Evolutionary conservation across 2,888 invertebrate species (phyloP).

Genomic region (Leptopterna dolabrata): DNA sequence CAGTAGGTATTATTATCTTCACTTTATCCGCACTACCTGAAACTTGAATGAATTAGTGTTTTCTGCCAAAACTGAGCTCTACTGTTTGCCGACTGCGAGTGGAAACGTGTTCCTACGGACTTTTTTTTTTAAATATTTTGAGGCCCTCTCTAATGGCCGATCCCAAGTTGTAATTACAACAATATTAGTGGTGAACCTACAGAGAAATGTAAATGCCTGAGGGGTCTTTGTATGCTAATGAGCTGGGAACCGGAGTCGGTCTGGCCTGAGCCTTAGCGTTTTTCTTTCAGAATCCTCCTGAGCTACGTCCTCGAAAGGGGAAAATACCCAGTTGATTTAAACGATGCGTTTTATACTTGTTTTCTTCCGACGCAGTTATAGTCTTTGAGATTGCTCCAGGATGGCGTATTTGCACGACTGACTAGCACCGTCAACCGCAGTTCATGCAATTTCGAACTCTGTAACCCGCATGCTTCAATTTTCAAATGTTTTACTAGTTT

Average conservation of each 20-base stretch:
- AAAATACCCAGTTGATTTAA: constrained; percentile 30
- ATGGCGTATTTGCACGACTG: background rate
- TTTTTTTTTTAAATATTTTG: background rate
- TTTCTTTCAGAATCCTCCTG: background rate
- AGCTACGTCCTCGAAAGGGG: background rate
- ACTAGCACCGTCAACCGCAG: background rate
- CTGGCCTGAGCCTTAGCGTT: background rate
- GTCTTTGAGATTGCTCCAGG: background rate
- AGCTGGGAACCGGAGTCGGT: background rate
- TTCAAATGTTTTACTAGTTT: background rate
- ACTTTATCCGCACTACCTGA: no score
- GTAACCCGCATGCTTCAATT: background rate
- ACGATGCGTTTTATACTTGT: constrained; percentile 11
- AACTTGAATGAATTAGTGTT: background rate
- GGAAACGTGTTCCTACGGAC: background rate
- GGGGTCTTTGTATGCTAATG: constrained; percentile 44
- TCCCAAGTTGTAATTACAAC: constrained; percentile 38
- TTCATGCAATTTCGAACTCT: background rate
- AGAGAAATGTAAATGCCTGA: constrained; percentile 41
- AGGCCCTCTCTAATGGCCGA: background rate
- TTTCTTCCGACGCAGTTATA: constrained; percentile 2
- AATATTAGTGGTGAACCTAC: constrained; percentile 40
- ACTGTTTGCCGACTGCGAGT: background rate
- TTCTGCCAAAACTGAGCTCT: background rate
- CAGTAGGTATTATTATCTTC: no score